Evolutionary conservation across 2,113 vertebrate genomes (phyloP), one percentile per base, ranked within the genome.

Genomic region (Gymnogyps californianus): DNA sequence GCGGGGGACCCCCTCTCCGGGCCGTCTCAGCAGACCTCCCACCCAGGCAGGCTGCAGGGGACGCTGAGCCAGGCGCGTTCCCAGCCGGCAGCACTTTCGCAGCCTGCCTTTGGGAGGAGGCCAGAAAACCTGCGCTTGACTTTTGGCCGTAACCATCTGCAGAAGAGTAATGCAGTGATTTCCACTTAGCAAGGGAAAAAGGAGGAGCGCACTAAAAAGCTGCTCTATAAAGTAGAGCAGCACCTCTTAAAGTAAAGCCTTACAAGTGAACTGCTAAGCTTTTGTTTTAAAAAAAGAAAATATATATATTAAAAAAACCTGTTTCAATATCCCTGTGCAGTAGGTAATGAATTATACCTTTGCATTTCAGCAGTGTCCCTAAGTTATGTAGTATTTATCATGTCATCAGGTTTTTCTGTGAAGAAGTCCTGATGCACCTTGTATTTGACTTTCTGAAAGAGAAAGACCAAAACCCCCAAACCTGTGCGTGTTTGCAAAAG

Each of bases 221-320:
- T 74, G 54, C 65, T 94, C 64, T 61, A 6, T 90, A 59, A 89
- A 96, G 69, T 34, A 77, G 34, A 69, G 40, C 9, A 12, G 21
- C 74, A 89, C 64, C 90, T 96, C 82, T 91, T 94, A 86, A 96
- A 83, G 54, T 65, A 86, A 96, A 92, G 64, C 61, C 54, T 79
- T 83, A 42, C 6, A 62, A 91, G 77, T 57, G 28, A 89, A 84
- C 52, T 55, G 28, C 71, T 94, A 82, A 96, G 57, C 40, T 85
- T 91, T 66, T 72, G 42, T 61, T 77, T 70, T 20, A 20, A 65
- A 83, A 32, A 71, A 82, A 31, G 7, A 47, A 31, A 21, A 65
- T 5, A 26, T 4, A 8, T 32, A 32, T 71, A 55, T 80, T 51
- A 24, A 57, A 55, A 69, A 65, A 29, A 5, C 7, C 13, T 52